Evolutionary conservation across 2,797 vertebrate species (phyloP).

Genomic region (Enteromius paludinosus): DNA sequence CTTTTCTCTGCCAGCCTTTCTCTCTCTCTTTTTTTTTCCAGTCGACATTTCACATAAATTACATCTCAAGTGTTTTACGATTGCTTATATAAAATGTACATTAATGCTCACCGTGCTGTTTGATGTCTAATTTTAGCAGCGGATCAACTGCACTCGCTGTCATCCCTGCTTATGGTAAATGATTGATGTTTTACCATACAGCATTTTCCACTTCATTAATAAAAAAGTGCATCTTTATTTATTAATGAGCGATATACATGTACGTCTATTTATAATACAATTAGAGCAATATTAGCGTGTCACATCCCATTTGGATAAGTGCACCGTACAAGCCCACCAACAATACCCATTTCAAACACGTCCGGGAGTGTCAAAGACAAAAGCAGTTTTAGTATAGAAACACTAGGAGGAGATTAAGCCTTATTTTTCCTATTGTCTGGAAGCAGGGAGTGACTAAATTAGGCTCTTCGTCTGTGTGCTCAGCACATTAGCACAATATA

Average conservation of each 20-base stretch:
- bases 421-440: conserved; percentile 74
- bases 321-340: conserved; percentile 66
- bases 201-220: conserved; percentile 81
- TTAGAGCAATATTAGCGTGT: conserved; percentile 70
- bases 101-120: conserved; percentile 73
- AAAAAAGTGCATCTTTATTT: conserved; percentile 79
- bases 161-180: conserved; percentile 75
- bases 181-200: conserved; percentile 77
- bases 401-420: conserved; percentile 70
- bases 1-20: conserved; percentile 59
- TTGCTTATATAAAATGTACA: conserved; percentile 79
- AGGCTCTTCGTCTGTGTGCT: conserved; percentile 73
- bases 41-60: conserved; percentile 81
- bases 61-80: conserved; percentile 79
- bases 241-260: conserved; percentile 78
- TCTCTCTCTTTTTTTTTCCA: conserved; percentile 57
- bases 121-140: conserved; percentile 76
- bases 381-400: conserved; percentile 58
- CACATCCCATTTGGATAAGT: conserved; percentile 68
- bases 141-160: conserved; percentile 62
- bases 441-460: conserved; percentile 73
- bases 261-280: conserved; percentile 79
- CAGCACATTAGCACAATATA: conserved; percentile 78
- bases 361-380: conserved; percentile 63
- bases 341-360: conserved; percentile 60